Conservation (phyloP, 2,888 invertebrate species). For the Cetonia aurata region DNA sequence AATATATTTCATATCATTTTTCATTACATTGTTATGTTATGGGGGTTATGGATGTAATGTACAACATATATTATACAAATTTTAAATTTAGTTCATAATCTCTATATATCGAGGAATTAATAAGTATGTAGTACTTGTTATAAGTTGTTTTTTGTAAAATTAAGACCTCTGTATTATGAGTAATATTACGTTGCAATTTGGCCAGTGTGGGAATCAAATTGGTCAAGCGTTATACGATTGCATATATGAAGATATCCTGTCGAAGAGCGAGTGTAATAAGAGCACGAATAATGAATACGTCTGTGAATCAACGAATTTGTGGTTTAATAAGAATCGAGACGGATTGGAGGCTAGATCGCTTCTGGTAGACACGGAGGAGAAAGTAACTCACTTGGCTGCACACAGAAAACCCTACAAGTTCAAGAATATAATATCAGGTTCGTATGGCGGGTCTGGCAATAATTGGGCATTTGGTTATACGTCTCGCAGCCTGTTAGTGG, state of each 20-base stretch:
- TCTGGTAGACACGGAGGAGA: slow-evolving; percentile 69
- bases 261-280: slow-evolving; percentile 54
- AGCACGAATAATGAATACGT: slow-evolving; percentile 59
- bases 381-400: slow-evolving; percentile 63
- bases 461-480: slow-evolving; percentile 71
- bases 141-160: too few species aligned
- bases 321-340: slow-evolving; percentile 65
- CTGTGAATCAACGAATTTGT: slow-evolving; percentile 62
- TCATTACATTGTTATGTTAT: too few species aligned
- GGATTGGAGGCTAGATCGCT: slow-evolving; percentile 65
- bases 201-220: slow-evolving; percentile 71
- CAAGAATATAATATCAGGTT: slow-evolving; percentile 64
- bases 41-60: too few species aligned
- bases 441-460: slow-evolving; percentile 68
- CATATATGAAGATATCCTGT: slow-evolving; percentile 63
- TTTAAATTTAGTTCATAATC: too few species aligned
- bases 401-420: slow-evolving; percentile 60
- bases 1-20: too few species aligned
- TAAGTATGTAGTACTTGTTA: too few species aligned
- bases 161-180: slow-evolving; percentile 54
- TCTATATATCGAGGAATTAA: too few species aligned
- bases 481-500: slow-evolving; percentile 63
- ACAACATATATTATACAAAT: too few species aligned
- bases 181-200: slow-evolving; percentile 68
- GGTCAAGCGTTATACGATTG: slow-evolving; percentile 66